Evolutionary conservation across 2,113 vertebrate species (phyloP).

Genomic region (Cranoglanis bouderius): DNA sequence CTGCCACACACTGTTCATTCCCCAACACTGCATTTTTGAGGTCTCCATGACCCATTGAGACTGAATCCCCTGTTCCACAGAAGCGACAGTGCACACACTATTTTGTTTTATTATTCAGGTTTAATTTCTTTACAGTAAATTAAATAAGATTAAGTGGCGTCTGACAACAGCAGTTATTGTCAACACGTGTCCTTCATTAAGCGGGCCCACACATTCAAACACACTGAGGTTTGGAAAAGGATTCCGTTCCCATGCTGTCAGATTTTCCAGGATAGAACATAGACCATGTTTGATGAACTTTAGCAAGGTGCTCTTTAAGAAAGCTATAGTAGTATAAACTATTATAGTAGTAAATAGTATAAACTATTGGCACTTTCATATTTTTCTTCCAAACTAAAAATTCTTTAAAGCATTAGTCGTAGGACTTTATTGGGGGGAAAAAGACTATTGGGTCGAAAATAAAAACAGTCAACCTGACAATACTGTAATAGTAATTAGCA

Average conservation of each 20-base stretch:
- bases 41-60: conserved; percentile 22
- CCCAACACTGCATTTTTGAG: conserved; percentile 39
- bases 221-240: conserved; percentile 43
- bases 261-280: conserved; percentile 34
- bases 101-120: conserved; percentile 49
- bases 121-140: conserved; percentile 56
- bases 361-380: not conserved
- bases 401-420: no score
- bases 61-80: conserved; percentile 23
- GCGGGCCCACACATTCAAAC: conserved; percentile 14
- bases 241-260: conserved; percentile 48
- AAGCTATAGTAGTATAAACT: not conserved
- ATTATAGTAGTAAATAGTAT: no score
- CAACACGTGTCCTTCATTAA: conserved; percentile 51
- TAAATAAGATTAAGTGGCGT: conserved; percentile 46
- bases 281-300: conserved; percentile 11
- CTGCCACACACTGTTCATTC: conserved; percentile 9
- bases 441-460: not conserved
- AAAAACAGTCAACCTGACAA: not conserved
- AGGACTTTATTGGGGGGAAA: not conserved
- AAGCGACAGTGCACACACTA: conserved; percentile 17
- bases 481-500: not conserved
- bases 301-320: not conserved
- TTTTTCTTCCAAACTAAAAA: not conserved
- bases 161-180: conserved; percentile 47